A percentile compares a stretch with the other conserved stretches of the same genome.
Conservation (phyloP, 2,888 invertebrate species). For the Diachrysia chrysitis region DNA sequence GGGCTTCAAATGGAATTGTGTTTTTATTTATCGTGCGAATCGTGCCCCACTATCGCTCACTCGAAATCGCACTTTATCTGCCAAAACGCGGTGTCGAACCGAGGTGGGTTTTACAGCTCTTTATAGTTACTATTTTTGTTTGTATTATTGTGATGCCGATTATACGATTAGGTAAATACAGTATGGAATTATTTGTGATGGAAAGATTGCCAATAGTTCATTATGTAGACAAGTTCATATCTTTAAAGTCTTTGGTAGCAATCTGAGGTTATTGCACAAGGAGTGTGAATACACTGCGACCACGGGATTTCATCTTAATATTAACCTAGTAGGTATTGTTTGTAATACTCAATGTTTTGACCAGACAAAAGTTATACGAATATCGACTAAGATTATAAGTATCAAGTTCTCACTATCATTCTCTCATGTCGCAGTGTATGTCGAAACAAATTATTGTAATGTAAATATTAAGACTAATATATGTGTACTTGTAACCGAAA, state of each 20-base stretch:
- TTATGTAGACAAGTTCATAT: constrained; percentile 45
- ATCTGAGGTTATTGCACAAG: constrained; percentile 39
- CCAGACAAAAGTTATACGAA: constrained; percentile 53
- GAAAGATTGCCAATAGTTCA: constrained; percentile 48
- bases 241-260: constrained; percentile 44
- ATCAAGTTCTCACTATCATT: constrained; percentile 45
- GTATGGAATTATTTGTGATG: constrained; percentile 43
- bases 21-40: constrained; percentile 89
- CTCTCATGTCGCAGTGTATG: constrained; percentile 52
- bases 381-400: constrained; percentile 42
- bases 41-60: constrained; percentile 86
- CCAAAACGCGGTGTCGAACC: constrained; percentile 81
- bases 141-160: constrained; percentile 54
- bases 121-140: constrained; percentile 70
- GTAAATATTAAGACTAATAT: constrained; percentile 77
- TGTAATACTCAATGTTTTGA: constrained; percentile 54
- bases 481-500: constrained; percentile 80
- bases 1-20: constrained; percentile 88
- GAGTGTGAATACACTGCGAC: constrained; percentile 52
- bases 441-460: constrained; percentile 64
- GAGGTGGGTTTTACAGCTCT: constrained; percentile 71
- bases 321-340: constrained; percentile 49
- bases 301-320: constrained; percentile 44
- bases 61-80: constrained; percentile 86
- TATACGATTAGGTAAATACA: constrained; percentile 48